Evolutionary conservation across 1,140 invertebrate genomes (phyloP), one percentile per base, ranked within the genome.

Genomic region (Euura saliciscinereae): DNA sequence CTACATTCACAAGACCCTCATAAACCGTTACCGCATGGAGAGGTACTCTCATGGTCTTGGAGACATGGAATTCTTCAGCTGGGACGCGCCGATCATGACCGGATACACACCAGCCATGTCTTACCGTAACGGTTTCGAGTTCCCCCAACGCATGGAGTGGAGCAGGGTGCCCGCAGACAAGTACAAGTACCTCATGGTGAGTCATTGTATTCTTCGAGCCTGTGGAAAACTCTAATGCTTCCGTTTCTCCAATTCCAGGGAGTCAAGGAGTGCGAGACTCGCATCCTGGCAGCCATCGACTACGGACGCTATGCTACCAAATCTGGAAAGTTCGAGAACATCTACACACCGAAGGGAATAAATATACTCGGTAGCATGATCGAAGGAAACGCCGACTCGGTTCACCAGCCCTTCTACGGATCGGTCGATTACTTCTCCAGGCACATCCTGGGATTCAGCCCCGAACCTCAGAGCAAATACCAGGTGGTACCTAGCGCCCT

Each of bases 21-120:
- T 92, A 73, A 87, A 90, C 59, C 89, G 91, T 73, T 93, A 93
- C 82, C 90, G 90, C 79, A 81, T 93, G 80, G 92, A 93, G 78
- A 90, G 92, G 78, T 80, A 92, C 45, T 90, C 90, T 7, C 89
- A 92, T 73, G 90, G 87, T 43, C 73, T 92, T 51, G 89, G 89
- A 4, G 86, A 89, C 66, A 89, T 93, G 51, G 88, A 90, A 64
- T 87, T 90, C 72, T 90, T 92, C 84, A 87, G 89, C 74, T 90
- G 87, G 79, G 84, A 90, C 78, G 83, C 84, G 65, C 79, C 89
- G 7, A 83, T 91, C 72, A 79, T 90, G 45, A 87, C 91, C 51
- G 92, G 92, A n/a, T 94, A 90, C 81, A 87, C 89, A 71, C 91
- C 93, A 66, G 90, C 90, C 65, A 80, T 94, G 72, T 85, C 84